A percentile compares a stretch with the other conserved stretches of the same genome.
Evolutionary conservation across 1,140 invertebrate genomes (phyloP).

Genomic region (Eciton burchellii): DNA sequence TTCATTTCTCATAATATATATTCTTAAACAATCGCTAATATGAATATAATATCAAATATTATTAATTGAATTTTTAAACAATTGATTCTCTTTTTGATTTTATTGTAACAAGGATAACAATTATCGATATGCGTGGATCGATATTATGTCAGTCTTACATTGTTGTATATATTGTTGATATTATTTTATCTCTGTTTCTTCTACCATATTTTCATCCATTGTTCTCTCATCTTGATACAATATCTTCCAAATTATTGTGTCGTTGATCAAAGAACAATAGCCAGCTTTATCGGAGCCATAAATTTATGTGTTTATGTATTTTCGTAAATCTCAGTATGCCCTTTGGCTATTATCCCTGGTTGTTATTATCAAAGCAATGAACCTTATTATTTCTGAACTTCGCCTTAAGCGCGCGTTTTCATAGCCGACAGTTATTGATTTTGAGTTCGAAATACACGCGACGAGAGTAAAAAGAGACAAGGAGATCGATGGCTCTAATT

Average conservation of each 20-base stretch:
- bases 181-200: too few relatives aligned
- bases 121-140: too few relatives aligned
- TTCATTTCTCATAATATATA: too few relatives aligned
- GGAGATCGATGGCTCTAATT: conserved; percentile 56
- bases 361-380: conserved; percentile 52
- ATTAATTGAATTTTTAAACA: too few relatives aligned
- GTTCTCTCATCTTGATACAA: too few relatives aligned
- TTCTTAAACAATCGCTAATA: too few relatives aligned
- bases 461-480: not conserved
- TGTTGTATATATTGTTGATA: too few relatives aligned
- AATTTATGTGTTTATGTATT: conserved; percentile 34
- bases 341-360: not conserved
- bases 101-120: too few relatives aligned
- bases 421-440: conserved; percentile 62
- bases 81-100: too few relatives aligned
- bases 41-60: too few relatives aligned
- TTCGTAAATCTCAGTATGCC: not conserved
- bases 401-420: conserved; percentile 58
- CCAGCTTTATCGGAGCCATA: not conserved
- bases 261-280: not conserved
- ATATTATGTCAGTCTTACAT: too few relatives aligned
- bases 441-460: conserved; percentile 44
- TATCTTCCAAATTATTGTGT: not conserved
- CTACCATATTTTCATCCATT: too few relatives aligned
- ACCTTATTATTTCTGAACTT: conserved; percentile 53